phyloP scores from a whole-genome alignment of 2,797 vertebrate species.

The Malurus leucopterus region DNA sequence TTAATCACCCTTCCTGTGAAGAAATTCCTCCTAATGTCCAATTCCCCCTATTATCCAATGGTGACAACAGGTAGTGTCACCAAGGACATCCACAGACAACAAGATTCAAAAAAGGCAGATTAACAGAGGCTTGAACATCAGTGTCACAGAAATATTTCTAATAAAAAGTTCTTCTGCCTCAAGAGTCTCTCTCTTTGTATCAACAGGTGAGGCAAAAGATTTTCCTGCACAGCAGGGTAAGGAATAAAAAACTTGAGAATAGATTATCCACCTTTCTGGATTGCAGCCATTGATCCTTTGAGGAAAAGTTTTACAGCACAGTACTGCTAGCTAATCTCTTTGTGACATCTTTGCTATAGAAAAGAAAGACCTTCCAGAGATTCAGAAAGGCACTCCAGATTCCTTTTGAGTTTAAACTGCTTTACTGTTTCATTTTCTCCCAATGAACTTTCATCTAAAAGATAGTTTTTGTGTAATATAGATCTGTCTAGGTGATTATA shows the following conservation, averaged over 20 bases:
- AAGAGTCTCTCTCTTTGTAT: background rate
- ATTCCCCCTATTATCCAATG: background rate
- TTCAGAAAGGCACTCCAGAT: background rate
- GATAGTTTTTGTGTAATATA: background rate
- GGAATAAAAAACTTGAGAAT: background rate
- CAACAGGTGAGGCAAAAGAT: background rate
- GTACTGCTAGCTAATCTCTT: background rate
- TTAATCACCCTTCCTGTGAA: background rate
- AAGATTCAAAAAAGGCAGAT: background rate
- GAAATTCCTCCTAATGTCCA: background rate
- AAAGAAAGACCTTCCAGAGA: background rate
- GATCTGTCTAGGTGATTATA: background rate
- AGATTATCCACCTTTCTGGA: background rate
- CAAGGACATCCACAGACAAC: background rate
- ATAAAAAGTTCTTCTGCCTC: background rate
- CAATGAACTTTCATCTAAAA: background rate
- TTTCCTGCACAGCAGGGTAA: background rate
- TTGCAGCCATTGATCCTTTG: fast-evolving
- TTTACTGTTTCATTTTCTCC: background rate
- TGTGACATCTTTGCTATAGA: background rate
- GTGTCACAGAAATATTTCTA: background rate
- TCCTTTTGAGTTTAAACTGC: background rate
- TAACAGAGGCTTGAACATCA: background rate
- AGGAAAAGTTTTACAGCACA: background rate
- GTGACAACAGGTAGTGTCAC: background rate